phyloP scores from a whole-genome alignment of 2,888 invertebrate species.

The Halictus ligatus region DNA sequence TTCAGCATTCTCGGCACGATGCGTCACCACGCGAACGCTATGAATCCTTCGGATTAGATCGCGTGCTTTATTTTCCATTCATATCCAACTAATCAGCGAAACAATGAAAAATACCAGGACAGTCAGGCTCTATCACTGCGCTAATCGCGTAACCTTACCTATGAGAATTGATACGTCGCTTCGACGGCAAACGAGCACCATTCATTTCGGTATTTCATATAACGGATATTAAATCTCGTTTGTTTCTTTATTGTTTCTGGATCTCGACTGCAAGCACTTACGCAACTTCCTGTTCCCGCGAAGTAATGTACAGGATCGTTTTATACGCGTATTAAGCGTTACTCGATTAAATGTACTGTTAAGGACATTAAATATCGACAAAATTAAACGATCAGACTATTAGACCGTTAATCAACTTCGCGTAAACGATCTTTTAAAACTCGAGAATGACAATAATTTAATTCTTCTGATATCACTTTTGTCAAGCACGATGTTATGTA shows the following conservation, averaged over 20 bases:
- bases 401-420: not conserved
- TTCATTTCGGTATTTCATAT: conserved; percentile 24
- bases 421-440: not conserved
- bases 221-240: not conserved
- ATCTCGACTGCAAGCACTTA: not conserved
- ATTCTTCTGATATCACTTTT: not conserved
- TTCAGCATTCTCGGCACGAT: conserved; percentile 2
- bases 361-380: not conserved
- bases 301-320: not conserved
- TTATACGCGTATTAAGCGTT: not conserved
- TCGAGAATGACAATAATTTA: not conserved
- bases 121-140: conserved; percentile 49
- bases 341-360: not conserved
- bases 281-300: not conserved
- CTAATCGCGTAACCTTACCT: conserved; percentile 57
- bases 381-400: not conserved
- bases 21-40: conserved; percentile 24
- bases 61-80: conserved; percentile 20
- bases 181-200: conserved; percentile 42
- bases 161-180: conserved; percentile 41
- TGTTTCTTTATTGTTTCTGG: not conserved
- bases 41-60: not conserved
- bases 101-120: conserved; percentile 58
- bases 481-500: not conserved
- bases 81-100: conserved; percentile 20